These are phyloP conservation scores for Pycnomerus fuliginosus DNA, from an alignment of 2,888 invertebrate species.

Conservation along the genomic window DNA sequence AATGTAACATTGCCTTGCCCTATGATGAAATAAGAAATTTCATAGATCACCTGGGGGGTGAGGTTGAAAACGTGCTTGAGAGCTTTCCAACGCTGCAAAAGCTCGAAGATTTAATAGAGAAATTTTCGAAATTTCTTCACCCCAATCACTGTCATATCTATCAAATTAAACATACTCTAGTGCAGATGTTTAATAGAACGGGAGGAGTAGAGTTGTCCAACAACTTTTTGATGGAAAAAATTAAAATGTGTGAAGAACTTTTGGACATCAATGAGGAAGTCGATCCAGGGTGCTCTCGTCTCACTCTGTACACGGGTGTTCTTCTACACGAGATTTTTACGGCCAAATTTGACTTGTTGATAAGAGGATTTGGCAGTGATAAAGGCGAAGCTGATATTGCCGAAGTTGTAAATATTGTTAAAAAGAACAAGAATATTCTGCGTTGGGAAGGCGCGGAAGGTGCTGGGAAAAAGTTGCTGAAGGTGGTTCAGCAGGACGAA, in stretches of 20 bases:
- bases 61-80: conserved; percentile 65
- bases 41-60: conserved; percentile 67
- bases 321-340: conserved; percentile 24
- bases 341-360: conserved; percentile 21
- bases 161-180: conserved; percentile 67
- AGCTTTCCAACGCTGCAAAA: conserved; percentile 57
- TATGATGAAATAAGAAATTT: conserved; percentile 65
- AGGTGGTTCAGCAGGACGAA: conserved; percentile 25
- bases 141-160: conserved; percentile 66
- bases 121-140: conserved; percentile 64
- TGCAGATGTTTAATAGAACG: conserved; percentile 69
- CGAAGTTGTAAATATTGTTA: conserved; percentile 18
- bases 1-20: conserved; percentile 63
- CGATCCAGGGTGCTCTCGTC: conserved; percentile 58
- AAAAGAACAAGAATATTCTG: conserved; percentile 17
- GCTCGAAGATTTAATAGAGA: conserved; percentile 64
- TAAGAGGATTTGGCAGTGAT: conserved; percentile 9
- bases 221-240: conserved; percentile 62
- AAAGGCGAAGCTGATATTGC: conserved; percentile 13
- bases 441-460: conserved; percentile 12
- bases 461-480: conserved; percentile 19
- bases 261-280: conserved; percentile 60
- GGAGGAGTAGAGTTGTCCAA: conserved; percentile 60
- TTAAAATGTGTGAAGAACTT: conserved; percentile 64
- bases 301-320: conserved; percentile 23